Evolutionary conservation across 1,140 invertebrate species (phyloP).

Genomic region (Vanessa tameamea): DNA sequence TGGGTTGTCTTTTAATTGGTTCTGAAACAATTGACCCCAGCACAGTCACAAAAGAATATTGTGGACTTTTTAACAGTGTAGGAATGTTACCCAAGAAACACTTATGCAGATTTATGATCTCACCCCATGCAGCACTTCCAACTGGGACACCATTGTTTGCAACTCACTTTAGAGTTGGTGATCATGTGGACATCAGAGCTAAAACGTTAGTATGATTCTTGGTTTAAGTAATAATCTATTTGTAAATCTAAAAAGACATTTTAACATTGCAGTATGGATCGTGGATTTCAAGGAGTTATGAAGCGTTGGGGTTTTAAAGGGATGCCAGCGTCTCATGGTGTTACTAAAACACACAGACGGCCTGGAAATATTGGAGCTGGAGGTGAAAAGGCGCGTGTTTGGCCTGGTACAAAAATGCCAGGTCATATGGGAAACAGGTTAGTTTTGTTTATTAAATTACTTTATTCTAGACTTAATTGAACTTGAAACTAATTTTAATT

Average conservation of each 20-base stretch:
- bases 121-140: slow-evolving; percentile 91
- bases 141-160: slow-evolving; percentile 95
- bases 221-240: not conserved
- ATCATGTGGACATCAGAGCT: slow-evolving; percentile 93
- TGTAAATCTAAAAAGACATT: not conserved
- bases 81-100: slow-evolving; percentile 94
- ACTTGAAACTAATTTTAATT: not conserved
- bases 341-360: slow-evolving; percentile 96
- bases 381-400: slow-evolving; percentile 91
- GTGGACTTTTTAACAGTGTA: slow-evolving; percentile 90
- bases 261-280: slow-evolving; percentile 85
- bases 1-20: slow-evolving; percentile 92
- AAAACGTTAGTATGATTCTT: slow-evolving; percentile 90
- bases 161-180: slow-evolving; percentile 94
- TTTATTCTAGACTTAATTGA: not conserved
- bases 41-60: slow-evolving; percentile 93
- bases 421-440: slow-evolving; percentile 96
- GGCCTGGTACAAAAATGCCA: slow-evolving; percentile 97
- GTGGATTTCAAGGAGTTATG: slow-evolving; percentile 99
- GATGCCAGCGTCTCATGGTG: slow-evolving; percentile 94
- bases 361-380: slow-evolving; percentile 94
- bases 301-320: slow-evolving; percentile 98
- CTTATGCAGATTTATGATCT: slow-evolving; percentile 91
- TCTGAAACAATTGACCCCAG: slow-evolving; percentile 94
- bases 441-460: not conserved